Base-by-base conservation (phyloP, 2,888 invertebrate species). In the Caenorhabditis virilis region DNA sequence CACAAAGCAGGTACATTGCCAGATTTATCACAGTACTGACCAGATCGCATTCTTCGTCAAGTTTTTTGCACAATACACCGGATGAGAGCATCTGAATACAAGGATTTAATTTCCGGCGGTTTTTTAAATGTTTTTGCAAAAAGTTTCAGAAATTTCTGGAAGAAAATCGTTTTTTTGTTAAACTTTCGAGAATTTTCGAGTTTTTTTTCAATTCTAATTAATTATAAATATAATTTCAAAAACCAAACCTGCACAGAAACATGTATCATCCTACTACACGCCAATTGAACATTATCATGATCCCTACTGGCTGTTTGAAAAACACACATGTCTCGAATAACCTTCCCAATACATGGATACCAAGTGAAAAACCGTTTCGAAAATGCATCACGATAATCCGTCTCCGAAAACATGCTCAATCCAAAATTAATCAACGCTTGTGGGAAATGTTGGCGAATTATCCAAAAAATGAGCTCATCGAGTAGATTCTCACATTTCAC, bases 211-310 rank as follows among this genome's bases (percentile, higher is more conserved):
- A n/a, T n/a, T n/a, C n/a, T n/a, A n/a, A n/a, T n/a, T n/a, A n/a
- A n/a, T n/a, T n/a, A n/a, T n/a, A n/a, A n/a, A n/a, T n/a, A n/a
- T n/a, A n/a, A n/a, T n/a, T n/a, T n/a, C n/a, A n/a, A n/a, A n/a
- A n/a, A n/a, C n/a, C n/a, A n/a, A n/a, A 43, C 76, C 69, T 78
- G 79, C 1, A 79, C 79, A 30, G 79, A 77, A 6, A 78, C 64
- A 48, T 79, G 78, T 6, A 79, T 74, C 9, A 74, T 68, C 16
- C 78, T 58, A 39, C 70, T 68, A 54, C 65, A 61, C 4, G 62
- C 47, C 1, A 46, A 36, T 11, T 50, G 26, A n/a, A 64, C 55
- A 16, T 39, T 43, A 20, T 72, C 55, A 16, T 39, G 38, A 36
- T 39, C 27, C 16, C 38, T 33, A 15, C 25, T n/a, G n/a, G n/a